A percentile compares a stretch with the other conserved stretches of the same genome.
Evolutionary conservation across 2,797 vertebrate genomes (phyloP).

Genomic region (Pangasius djambal): DNA sequence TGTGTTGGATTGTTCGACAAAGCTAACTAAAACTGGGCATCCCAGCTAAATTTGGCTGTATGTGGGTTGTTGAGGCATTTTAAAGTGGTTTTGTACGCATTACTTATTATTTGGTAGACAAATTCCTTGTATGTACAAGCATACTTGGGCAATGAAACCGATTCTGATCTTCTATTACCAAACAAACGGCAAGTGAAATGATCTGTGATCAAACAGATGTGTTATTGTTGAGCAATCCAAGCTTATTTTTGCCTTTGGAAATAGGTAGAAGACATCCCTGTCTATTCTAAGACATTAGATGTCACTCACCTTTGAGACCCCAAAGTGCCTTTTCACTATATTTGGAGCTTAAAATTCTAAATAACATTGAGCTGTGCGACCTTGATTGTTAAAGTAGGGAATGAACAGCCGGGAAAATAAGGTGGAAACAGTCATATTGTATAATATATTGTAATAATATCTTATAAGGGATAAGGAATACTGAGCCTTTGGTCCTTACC

Average conservation of each 20-base stretch:
- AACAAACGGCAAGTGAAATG: background rate
- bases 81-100: background rate
- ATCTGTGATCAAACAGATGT: background rate
- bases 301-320: background rate
- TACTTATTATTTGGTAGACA: background rate
- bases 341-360: conserved; percentile 1
- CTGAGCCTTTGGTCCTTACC: background rate
- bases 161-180: background rate
- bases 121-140: background rate
- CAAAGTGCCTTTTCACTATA: background rate
- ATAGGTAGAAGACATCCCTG: background rate
- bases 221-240: too few relatives aligned
- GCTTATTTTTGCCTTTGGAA: too few relatives aligned
- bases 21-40: background rate
- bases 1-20: background rate
- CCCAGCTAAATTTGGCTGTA: background rate
- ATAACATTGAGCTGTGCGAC: background rate
- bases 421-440: background rate
- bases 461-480: background rate
- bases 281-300: background rate
- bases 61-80: background rate
- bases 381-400: background rate
- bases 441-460: background rate
- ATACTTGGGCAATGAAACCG: background rate
- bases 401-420: background rate